Evolutionary conservation across 2,113 vertebrate species (phyloP).

Genomic region (Herpailurus yagouaroundi): DNA sequence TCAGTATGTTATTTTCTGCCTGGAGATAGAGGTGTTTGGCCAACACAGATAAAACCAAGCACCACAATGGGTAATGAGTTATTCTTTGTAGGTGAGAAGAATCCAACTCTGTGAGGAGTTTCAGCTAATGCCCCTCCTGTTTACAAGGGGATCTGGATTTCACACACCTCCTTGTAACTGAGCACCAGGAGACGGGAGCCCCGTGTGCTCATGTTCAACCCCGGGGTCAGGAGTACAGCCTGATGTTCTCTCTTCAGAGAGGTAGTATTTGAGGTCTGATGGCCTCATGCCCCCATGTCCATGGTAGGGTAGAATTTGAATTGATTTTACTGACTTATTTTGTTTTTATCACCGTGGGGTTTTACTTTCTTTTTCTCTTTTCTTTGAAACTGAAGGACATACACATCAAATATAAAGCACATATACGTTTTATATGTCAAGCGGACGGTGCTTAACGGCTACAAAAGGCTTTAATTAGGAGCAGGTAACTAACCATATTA

Average conservation of each 20-base stretch:
- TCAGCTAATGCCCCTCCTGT: neutral
- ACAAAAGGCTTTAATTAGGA: neutral
- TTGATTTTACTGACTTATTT: neutral
- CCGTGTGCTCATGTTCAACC: neutral
- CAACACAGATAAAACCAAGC: neutral
- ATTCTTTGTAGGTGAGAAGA: neutral
- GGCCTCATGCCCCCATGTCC: neutral
- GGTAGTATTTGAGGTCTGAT: neutral
- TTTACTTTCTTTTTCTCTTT: neutral
- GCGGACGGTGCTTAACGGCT: neutral
- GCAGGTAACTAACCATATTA: neutral
- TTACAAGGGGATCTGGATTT: accelerated
- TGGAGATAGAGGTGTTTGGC: neutral
- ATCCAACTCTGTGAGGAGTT: neutral
- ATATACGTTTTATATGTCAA: neutral
- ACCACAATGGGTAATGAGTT: neutral
- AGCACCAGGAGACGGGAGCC: neutral
- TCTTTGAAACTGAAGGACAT: neutral
- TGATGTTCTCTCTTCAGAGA: neutral
- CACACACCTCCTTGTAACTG: neutral
- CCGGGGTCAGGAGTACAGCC: accelerated
- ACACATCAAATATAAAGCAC: neutral
- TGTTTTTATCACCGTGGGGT: neutral
- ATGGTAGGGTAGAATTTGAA: neutral
- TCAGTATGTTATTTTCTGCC: neutral